Base-by-base conservation (phyloP, 2,888 invertebrate genomes). In the Drosophila lutescens region DNA sequence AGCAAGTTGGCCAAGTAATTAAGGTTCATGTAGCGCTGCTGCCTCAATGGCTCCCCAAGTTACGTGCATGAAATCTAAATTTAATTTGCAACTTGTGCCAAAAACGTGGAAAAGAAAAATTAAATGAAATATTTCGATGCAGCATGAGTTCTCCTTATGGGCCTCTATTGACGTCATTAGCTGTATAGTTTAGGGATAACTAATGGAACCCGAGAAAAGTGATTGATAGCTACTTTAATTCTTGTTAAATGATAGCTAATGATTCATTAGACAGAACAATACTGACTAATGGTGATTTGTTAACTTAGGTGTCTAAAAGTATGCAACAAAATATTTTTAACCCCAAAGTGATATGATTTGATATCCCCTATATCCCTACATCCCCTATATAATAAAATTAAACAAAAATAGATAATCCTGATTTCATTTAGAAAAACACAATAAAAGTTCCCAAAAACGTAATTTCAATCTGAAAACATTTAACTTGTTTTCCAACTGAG, bases 51-150 rank as follows among this genome's bases (percentile, higher is more conserved):
- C 70, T 70, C 47, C 57, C 38, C 38, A 30, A 47, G 75, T 55
- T 86, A 83, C 88, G 86, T 88, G 83, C 79, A 86, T 78, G 79
- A 86, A 83, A 83, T 83, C 84, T 86, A 86, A 83, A 83, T 88
- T 88, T 86, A 78, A 80, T 83, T 83, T 80, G 86, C 81, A 83
- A 80, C 86, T 88, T 83, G 73, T 83, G 86, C 84, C 78, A 87
- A 80, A 79, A 72, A 10, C 61, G 32, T 61, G 30, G 65, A 50
- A 38, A 49, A 34, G 17, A 55, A 54, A 69, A 54, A 62, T 54
- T 34, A 40, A 73, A 70, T 50, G 32, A 63, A 65, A 71, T 54
- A 63, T 73, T 49, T 50, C 32, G 26, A 38, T 61, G 71, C 53
- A 66, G 57, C 71, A 75, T 56, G 68, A 65, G 61, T 71, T 74